These are phyloP conservation scores for Platycheirus albimanus DNA, from an alignment of 2,888 invertebrate genomes.

Conservation along the genomic window DNA sequence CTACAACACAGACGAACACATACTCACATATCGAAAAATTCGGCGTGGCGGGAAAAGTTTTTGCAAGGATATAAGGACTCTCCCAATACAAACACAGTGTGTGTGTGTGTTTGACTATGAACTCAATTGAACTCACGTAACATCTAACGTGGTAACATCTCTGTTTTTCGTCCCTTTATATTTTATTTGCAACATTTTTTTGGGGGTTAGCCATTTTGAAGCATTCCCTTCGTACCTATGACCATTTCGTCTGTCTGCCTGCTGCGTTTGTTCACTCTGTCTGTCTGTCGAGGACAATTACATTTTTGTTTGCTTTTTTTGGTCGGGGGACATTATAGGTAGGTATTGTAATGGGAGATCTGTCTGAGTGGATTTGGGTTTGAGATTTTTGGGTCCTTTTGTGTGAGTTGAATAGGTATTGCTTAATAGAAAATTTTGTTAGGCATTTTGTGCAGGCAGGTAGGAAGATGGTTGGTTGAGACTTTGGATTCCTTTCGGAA, in stretches of 20 bases:
- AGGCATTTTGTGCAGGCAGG: not conserved
- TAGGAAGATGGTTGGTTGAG: too few relatives aligned
- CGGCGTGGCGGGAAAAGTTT: constrained; percentile 73
- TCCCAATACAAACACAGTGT: too few relatives aligned
- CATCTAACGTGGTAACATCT: constrained; percentile 61
- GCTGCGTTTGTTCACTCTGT: constrained; percentile 52
- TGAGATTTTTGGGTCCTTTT: not conserved
- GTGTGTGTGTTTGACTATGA: constrained; percentile 47
- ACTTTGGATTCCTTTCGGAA: too few relatives aligned
- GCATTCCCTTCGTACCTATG: constrained; percentile 16
- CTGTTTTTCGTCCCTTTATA: constrained; percentile 49
- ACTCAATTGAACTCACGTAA: constrained; percentile 72
- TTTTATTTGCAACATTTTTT: constrained; percentile 30
- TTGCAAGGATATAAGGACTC: constrained; percentile 49
- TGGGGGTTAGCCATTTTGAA: constrained; percentile 47
- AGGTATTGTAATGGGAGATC: constrained; percentile 41
- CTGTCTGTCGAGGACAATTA: constrained; percentile 71
- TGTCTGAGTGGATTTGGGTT: constrained; percentile 41
- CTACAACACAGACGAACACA: constrained; percentile 4
- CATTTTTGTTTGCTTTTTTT: constrained; percentile 38
- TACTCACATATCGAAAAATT: constrained; percentile 19
- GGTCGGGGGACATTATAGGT: not conserved
- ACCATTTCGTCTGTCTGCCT: constrained; percentile 42
- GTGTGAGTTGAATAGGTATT: not conserved
- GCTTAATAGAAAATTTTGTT: not conserved